Evolutionary conservation across 53 echinoderm and acorn worm species (phyloP).

Genomic region (Actinopyga echinites): DNA sequence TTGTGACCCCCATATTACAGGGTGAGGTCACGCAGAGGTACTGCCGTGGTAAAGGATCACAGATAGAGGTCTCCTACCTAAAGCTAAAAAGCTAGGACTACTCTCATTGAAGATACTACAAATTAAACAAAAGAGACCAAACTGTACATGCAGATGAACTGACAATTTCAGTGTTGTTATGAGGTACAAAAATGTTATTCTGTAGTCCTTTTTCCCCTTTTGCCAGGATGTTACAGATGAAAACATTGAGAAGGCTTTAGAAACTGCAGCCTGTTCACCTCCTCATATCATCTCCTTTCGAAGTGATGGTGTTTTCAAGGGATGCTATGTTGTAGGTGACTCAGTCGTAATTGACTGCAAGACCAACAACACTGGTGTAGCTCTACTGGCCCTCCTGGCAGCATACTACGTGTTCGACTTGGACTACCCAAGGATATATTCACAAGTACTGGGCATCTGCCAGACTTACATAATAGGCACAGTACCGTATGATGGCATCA

Average conservation of each 20-base stretch:
- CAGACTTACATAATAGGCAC: slow-evolving; percentile 27
- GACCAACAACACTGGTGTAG: not conserved
- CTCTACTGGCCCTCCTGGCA: slow-evolving; percentile 20
- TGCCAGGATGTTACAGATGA: slow-evolving; percentile 13
- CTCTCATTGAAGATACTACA: no score
- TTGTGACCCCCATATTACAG: no score
- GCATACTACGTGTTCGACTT: slow-evolving; percentile 42
- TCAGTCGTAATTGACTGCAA: slow-evolving; percentile 27
- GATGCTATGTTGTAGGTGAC: slow-evolving; percentile 35
- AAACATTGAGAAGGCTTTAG: slow-evolving; percentile 26
- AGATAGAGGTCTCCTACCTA: no score
- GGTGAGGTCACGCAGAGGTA: no score
- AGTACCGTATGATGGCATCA: slow-evolving; percentile 29
- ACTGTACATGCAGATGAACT: no score
- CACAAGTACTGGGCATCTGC: slow-evolving; percentile 38
- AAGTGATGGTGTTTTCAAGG: not conserved
- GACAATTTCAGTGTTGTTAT: no score
- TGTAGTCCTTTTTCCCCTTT: not conserved
- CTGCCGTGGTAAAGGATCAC: no score
- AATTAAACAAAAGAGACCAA: no score
- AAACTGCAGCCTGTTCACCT: slow-evolving; percentile 1
- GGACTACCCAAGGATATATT: slow-evolving; percentile 44
- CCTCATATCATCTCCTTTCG: not conserved
- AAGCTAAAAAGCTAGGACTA: no score
- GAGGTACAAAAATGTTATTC: no score